Evolutionary conservation across 2,888 invertebrate genomes (phyloP), one percentile per base, ranked within the genome.

Genomic region (Eupithecia exiguata): DNA sequence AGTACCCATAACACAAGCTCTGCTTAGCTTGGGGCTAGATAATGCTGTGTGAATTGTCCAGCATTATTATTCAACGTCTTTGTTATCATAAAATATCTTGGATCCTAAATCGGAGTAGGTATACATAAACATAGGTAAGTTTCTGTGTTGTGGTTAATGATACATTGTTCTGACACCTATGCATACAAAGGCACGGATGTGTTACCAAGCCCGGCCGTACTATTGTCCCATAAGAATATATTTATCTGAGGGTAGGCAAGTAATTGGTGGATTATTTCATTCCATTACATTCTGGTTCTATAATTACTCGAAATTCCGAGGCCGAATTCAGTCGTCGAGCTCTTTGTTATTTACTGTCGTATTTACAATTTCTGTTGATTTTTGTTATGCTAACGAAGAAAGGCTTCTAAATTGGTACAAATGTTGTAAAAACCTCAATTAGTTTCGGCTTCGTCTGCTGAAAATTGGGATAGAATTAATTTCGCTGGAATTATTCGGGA

Each of bases 361-460:
- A 68, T 68, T 68, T 68, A 69, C 49, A 62, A 38, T 72, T 36
- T 68, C 68, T 49, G 72, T 68, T 68, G 68, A 62, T 72, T 68
- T 68, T 72, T 30, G 63, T 70, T 38, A 46, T 58, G 58, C 58
- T 58, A 58, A 58, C 58, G 25, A 58, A 58, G 58, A 58, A 53
- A 58, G 58, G 63, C 10, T 40, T 66, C 40, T 21, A 25, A 66
- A 66, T 66, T 65, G 35, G 21, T 36, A n/a, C 38, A 21, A 40
- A 66, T 21, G 66, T 40, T 40, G 40, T 66, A 36, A 49, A 68
- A 68, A 68, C n/a, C n/a, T 35, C 35, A 25, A 53, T 53, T 53
- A 36, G 36, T 68, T 68, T 68, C 30, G 49, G 43, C 12, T n/a
- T 46, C 5, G 35, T 35, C 66, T 66, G 66, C 21, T 38, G 65